phyloP scores from a whole-genome alignment of 2,113 vertebrate species.

The Parotia lawesii region DNA sequence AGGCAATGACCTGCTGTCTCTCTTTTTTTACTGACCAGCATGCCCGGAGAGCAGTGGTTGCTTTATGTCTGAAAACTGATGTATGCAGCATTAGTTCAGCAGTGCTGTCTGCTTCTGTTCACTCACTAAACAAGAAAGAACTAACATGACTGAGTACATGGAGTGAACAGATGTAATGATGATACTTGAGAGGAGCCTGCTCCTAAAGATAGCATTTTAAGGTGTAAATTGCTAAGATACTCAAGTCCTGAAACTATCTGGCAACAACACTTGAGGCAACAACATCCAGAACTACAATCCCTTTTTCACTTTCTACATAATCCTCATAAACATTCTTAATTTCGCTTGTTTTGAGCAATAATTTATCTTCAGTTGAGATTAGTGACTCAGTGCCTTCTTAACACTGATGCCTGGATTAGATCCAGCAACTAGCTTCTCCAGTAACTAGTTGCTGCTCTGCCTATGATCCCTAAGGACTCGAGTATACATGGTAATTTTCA shows the following conservation, averaged over 20 bases:
- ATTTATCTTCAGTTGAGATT: neutral
- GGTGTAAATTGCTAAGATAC: neutral
- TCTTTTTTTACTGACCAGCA: neutral
- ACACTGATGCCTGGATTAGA: neutral
- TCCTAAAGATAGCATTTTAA: constrained; percentile 24
- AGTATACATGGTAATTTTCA: neutral
- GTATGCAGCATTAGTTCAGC: neutral
- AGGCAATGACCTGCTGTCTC: neutral
- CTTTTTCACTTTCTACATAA: neutral
- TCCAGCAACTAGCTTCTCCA: neutral
- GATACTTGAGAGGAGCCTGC: neutral
- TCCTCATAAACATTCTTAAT: neutral
- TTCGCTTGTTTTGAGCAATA: neutral
- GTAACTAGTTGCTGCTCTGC: neutral
- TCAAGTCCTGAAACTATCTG: neutral
- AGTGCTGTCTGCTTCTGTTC: neutral
- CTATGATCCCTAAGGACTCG: neutral
- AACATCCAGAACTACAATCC: neutral
- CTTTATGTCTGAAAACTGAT: neutral
- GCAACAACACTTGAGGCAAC: neutral
- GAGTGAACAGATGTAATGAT: neutral
- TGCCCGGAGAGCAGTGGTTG: neutral
- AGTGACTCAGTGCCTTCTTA: neutral
- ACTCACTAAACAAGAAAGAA: neutral
- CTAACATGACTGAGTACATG: neutral